Percentiles rank a stretch among this genome's conserved stretches.
Conservation (phyloP, 2,888 invertebrate genomes). For the Augochlorella aurata region DNA sequence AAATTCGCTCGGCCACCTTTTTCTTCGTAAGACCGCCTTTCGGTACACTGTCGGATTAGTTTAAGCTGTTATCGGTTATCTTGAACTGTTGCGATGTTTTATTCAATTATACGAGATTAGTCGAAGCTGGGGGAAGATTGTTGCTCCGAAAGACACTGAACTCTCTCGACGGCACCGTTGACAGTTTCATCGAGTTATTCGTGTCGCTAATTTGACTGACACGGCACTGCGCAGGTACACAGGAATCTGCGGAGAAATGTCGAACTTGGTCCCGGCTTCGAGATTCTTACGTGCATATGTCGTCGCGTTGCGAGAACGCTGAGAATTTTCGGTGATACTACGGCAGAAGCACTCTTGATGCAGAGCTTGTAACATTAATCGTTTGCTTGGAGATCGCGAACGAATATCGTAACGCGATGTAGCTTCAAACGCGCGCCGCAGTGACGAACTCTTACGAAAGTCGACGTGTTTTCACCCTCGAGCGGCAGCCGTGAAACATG, state of each 20-base stretch:
- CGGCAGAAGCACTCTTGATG: neutral
- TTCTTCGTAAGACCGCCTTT: neutral
- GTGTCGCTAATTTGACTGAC: neutral
- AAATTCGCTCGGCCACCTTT: neutral
- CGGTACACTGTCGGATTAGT: neutral
- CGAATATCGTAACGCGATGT: too few relatives aligned
- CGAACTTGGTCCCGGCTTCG: conserved; percentile 6
- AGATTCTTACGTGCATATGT: conserved; percentile 4
- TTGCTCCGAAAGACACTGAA: neutral
- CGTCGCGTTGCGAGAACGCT: neutral
- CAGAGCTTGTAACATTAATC: neutral
- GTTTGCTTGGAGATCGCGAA: neutral
- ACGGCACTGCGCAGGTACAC: neutral
- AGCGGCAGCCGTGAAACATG: too few relatives aligned
- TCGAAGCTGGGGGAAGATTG: neutral
- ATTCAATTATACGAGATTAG: too few relatives aligned
- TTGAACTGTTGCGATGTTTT: neutral
- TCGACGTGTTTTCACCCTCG: too few relatives aligned
- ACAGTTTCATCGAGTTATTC: neutral
- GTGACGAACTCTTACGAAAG: too few relatives aligned
- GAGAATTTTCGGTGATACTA: neutral
- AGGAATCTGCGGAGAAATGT: conserved; percentile 7
- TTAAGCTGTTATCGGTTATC: neutral
- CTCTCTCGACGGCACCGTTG: conserved; percentile 22
- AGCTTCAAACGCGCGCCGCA: neutral